Base-by-base conservation (phyloP, 2,113 vertebrate genomes). In the Entelurus aequoreus region DNA sequence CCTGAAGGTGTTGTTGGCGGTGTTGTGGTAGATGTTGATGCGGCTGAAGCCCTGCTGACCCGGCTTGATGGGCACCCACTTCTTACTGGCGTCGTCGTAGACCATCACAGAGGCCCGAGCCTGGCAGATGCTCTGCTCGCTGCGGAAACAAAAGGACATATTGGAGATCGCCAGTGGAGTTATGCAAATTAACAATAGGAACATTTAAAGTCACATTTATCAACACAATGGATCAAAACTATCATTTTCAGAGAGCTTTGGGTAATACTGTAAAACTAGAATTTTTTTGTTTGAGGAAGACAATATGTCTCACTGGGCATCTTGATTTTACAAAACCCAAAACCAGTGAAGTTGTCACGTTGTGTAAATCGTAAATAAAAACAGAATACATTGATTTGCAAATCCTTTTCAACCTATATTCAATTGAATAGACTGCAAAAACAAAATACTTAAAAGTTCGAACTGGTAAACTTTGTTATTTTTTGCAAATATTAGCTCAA, bases 81-180 rank as follows among this genome's bases (percentile, higher is more conserved):
- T 99, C 91, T 99, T 99, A 88, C 95, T 99, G 91, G 94, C 95
- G 86, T 98, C 97, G 57, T 99, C 97, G n/a, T 99, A 99, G 88
- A 99, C 94, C 97, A 99, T 99, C 75, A 99, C 97, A 52, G 97
- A 99, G 82, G 97, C 96, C 88, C 97, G 92, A 60, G 97, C 96
- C 92, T 99, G 97, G 92, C 97, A 99, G 91, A 99, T 97, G 84
- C 97, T 99, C 93, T 99, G 97, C 91, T 99, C 97, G 82, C 97
- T 99, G 87, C 10, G 54, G 53, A 71, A 48, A 42, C 55, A 85
- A 78, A 48, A 37, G 38, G 19, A 15, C 53, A 12, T 54, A 2
- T 60, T 14, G 36, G 5, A 14, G 28, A 10, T 11, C 36, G 35
- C 47, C 6, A 15, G 47, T 47, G 9, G 11, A 16, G 54, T 46